Conservation (phyloP, 2,888 invertebrate species). For the Ditula angustiorana region DNA sequence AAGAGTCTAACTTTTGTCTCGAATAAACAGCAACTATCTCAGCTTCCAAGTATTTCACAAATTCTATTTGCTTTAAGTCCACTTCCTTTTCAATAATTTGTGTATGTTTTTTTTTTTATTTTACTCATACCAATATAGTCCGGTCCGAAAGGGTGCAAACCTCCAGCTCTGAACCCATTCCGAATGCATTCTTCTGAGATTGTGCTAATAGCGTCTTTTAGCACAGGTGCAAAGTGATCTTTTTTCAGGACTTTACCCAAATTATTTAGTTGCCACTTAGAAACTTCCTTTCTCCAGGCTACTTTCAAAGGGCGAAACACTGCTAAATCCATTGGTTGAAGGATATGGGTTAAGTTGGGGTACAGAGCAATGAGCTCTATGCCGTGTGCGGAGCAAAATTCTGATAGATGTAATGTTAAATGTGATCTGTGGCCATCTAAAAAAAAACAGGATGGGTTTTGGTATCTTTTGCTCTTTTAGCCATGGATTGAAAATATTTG, state of each 20-base stretch:
- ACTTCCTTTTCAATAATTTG: constrained; percentile 19
- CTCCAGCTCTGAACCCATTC: constrained; percentile 11
- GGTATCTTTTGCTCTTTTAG: constrained; percentile 15
- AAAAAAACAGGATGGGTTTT: constrained; percentile 35
- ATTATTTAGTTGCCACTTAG: constrained; percentile 11
- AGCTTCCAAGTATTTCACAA: constrained; percentile 40
- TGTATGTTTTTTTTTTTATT: constrained; percentile 4
- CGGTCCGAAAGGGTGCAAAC: constrained; percentile 4
- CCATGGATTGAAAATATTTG: constrained; percentile 34
- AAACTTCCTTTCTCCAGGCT: constrained; percentile 16
- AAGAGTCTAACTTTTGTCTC: constrained; percentile 38
- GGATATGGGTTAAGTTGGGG: constrained; percentile 41
- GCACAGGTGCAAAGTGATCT: constrained; percentile 9
- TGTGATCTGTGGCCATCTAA: constrained; percentile 39
- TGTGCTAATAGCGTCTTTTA: constrained; percentile 4
- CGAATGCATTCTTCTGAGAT: constrained; percentile 4
- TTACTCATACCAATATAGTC: constrained; percentile 3
- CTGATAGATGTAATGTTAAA: constrained; percentile 28
- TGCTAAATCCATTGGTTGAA: constrained; percentile 43
- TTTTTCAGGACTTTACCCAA: constrained; percentile 1
- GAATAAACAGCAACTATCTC: constrained; percentile 39
- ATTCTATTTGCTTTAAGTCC: constrained; percentile 29
- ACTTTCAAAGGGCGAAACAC: constrained; percentile 33
- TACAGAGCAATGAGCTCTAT: constrained; percentile 39
- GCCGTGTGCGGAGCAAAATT: constrained; percentile 23